Base-by-base conservation (phyloP, 1,140 invertebrate genomes). In the Apocrypta bakeri region DNA sequence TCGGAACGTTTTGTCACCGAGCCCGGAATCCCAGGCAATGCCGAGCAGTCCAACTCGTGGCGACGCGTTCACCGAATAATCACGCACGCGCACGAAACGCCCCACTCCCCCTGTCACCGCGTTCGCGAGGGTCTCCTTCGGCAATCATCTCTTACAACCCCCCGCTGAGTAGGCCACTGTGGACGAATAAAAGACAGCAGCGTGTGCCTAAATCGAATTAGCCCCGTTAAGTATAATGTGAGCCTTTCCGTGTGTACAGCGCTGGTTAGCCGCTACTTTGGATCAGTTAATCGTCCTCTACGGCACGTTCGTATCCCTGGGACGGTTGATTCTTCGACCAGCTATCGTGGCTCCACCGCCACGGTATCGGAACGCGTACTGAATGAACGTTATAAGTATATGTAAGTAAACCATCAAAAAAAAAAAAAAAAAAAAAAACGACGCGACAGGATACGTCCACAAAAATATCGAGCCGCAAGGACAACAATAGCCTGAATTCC, bases 131-230 rank as follows among this genome's bases (percentile, higher is more conserved):
- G 48, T 56, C 48, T 21, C 17, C 48, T 56, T 21, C n/a, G 63
- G 9, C 63, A 66, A 66, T 66, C 24, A 66, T 66, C 63, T 66
- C 63, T 29, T 24, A 0, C 63, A 27, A 25, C 27, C 27, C 27
- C 63, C 27, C 9, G 24, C 63, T 25, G 63, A 24, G 63, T 9
- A n/a, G n/a, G 63, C 48, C 17, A 21, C 48, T 56, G n/a, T 21
- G 17, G 48, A 7, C 21, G 48, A 17, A 56, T 56, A 56, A 56
- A 56, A 56, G 48, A 56, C 48, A 21, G 48, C 33, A 9, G 21
- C 48, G 48, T 21, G 29, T 25, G 64, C 29, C 64, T 25, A 68
- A 68, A 68, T 68, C 27, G 27, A 68, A 31, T 68, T 68, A 68
- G 64, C 64, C 9, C 64, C 7, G 2, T 6, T 68, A 21, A 4